Percentiles rank a stretch among this genome's conserved stretches.
Conservation (phyloP, 2,797 vertebrate genomes). For the Anabas testudineus region DNA sequence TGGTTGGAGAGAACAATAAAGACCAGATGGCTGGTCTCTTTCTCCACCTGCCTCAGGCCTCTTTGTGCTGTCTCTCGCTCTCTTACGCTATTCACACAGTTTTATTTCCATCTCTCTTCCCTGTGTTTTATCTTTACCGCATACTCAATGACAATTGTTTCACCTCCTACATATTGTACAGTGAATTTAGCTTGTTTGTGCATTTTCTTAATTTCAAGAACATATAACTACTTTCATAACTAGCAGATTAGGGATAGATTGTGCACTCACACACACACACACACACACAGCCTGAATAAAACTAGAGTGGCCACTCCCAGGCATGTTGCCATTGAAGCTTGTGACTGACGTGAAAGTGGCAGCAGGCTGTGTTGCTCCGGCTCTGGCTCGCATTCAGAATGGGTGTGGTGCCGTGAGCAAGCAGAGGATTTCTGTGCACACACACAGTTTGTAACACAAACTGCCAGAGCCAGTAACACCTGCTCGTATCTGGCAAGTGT, state of each 20-base stretch:
- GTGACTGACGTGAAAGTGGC: slow-evolving; percentile 29
- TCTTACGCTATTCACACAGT: slow-evolving; percentile 11
- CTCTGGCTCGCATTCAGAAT: not conserved
- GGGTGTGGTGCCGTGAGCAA: slow-evolving; percentile 4
- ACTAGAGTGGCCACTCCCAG: slow-evolving; percentile 15
- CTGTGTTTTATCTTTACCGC: not conserved
- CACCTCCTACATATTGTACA: not conserved
- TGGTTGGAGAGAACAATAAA: slow-evolving; percentile 64
- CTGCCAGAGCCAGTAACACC: not conserved
- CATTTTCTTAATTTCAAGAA: not conserved
- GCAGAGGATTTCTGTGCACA: not conserved
- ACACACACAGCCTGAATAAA: not conserved
- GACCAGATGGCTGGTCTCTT: slow-evolving; percentile 70
- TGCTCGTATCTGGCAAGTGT: not conserved
- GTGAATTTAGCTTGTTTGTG: not conserved
- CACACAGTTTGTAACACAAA: not conserved
- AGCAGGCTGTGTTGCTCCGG: not conserved
- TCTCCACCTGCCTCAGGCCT: slow-evolving; percentile 64
- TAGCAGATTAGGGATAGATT: too few relatives aligned
- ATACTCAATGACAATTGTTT: not conserved
- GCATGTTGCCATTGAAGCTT: slow-evolving; percentile 16
- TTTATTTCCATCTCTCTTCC: slow-evolving; percentile 4
- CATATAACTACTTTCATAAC: too few relatives aligned
- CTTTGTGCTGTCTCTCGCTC: slow-evolving; percentile 39
- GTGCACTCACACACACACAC: too few relatives aligned